These are phyloP conservation scores for Stegodyphus mimosarum DNA, from an alignment of 1,140 invertebrate genomes.

Conservation along the genomic window DNA sequence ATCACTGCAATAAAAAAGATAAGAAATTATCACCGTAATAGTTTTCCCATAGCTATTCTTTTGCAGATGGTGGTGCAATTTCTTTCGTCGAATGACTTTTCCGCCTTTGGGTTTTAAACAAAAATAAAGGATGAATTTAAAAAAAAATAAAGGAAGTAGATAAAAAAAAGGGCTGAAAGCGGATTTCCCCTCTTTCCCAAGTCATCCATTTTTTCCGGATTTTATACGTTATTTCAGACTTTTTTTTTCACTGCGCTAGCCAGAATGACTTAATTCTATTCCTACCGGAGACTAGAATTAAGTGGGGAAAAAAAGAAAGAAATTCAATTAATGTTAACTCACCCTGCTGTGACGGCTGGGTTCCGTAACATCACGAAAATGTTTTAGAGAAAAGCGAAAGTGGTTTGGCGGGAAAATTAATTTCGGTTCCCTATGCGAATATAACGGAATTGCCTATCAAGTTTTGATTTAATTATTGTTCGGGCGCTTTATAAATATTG, in stretches of 20 bases:
- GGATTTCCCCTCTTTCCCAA: neutral
- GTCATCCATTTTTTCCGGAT: neutral
- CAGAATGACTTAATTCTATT: constrained; percentile 49
- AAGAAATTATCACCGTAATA: too few relatives aligned
- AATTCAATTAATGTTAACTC: constrained; percentile 57
- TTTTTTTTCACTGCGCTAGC: neutral
- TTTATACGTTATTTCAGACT: constrained; percentile 18
- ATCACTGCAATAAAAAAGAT: too few relatives aligned
- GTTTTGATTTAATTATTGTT: constrained; percentile 52
- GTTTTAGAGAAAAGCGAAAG: neutral
- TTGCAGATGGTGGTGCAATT: neutral
- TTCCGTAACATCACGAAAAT: constrained; percentile 22
- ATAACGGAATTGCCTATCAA: constrained; percentile 51
- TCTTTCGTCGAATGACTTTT: neutral
- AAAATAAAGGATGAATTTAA: constrained; percentile 22
- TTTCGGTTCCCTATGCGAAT: constrained; percentile 25
- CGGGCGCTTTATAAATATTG: constrained; percentile 47
- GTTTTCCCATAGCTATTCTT: too few relatives aligned
- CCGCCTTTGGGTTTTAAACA: neutral
- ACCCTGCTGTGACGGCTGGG: constrained; percentile 39
- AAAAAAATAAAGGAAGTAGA: neutral
- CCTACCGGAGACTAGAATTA: constrained; percentile 32
- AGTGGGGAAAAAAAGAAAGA: constrained; percentile 11
- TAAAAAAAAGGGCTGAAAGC: neutral
- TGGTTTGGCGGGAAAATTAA: constrained; percentile 37